A percentile compares a stretch with the other conserved stretches of the same genome.
Conservation (phyloP, 2,888 invertebrate species). For the Liodrosophila aerea region DNA sequence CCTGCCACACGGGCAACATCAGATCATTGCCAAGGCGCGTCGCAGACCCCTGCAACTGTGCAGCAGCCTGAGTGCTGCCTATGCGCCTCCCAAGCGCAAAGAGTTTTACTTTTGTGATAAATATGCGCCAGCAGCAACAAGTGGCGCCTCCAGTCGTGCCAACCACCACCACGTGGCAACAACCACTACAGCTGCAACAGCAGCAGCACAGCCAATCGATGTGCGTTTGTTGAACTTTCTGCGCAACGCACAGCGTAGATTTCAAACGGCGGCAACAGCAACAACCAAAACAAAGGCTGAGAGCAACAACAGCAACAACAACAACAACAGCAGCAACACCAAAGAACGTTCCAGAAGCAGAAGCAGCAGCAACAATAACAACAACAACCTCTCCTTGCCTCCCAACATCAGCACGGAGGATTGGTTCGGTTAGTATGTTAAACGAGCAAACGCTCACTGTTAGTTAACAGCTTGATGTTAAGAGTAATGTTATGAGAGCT, state of each 20-base stretch:
- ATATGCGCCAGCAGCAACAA: constrained; percentile 42
- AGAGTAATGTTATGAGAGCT: too few relatives aligned
- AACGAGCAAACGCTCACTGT: background rate
- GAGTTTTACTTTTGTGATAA: constrained; percentile 72
- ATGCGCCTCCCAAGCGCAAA: constrained; percentile 55
- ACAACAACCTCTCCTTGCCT: constrained; percentile 46
- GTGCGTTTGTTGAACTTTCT: constrained; percentile 72
- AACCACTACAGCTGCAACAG: background rate
- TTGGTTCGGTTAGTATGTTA: constrained; percentile 79
- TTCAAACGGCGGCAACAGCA: constrained; percentile 51
- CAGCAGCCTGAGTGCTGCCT: constrained; percentile 69
- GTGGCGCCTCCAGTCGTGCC: constrained; percentile 1
- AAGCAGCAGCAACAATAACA: constrained; percentile 15
- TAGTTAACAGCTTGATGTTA: background rate
- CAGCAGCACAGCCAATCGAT: constrained; percentile 51
- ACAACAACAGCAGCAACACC: constrained; percentile 24
- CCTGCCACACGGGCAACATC: constrained; percentile 41
- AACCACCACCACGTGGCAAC: background rate
- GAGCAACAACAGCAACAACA: constrained; percentile 43
- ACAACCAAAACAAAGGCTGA: constrained; percentile 43
- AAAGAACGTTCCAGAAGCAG: constrained; percentile 14
- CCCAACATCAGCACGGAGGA: constrained; percentile 65
- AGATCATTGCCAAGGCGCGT: constrained; percentile 57
- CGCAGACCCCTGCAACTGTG: constrained; percentile 63
- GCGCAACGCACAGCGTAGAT: constrained; percentile 72